phyloP scores from a whole-genome alignment of 1,140 invertebrate genomes.

The Drosophila sp. region DNA sequence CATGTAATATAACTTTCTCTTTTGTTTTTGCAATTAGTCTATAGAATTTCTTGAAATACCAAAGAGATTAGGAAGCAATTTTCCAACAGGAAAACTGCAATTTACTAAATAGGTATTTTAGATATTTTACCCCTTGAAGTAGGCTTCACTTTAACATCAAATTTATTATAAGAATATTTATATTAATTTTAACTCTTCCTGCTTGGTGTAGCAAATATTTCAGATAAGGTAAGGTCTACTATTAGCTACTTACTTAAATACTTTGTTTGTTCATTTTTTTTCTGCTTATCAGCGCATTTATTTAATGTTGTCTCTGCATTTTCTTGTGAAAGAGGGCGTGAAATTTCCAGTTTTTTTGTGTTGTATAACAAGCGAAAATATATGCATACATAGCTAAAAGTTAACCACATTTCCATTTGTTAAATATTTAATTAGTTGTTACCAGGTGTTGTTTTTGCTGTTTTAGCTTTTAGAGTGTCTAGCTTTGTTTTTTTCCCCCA shows the following conservation, averaged over 20 bases:
- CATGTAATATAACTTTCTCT: too few species aligned
- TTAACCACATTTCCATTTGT: conserved; percentile 21
- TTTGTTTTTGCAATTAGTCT: too few species aligned
- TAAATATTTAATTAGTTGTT: conserved; percentile 44
- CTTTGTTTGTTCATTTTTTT: conserved; percentile 1
- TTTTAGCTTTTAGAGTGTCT: not conserved
- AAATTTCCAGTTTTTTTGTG: conserved; percentile 29
- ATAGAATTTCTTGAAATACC: too few species aligned
- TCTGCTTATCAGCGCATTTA: conserved; percentile 43
- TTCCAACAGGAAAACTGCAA: too few species aligned
- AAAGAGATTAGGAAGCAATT: too few species aligned
- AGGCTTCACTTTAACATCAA: too few species aligned
- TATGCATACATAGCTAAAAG: conserved; percentile 31
- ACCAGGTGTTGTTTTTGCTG: conserved; percentile 19
- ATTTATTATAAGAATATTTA: not conserved
- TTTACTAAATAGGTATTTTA: too few species aligned
- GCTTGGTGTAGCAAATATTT: conserved; percentile 15
- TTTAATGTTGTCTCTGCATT: conserved; percentile 2
- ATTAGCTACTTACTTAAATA: conserved; percentile 9
- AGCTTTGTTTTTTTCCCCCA: conserved; percentile 6
- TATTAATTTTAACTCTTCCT: conserved; percentile 12
- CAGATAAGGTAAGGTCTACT: conserved; percentile 8
- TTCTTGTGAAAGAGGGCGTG: conserved; percentile 44
- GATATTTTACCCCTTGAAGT: too few species aligned
- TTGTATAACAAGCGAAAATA: conserved; percentile 15